Conservation (phyloP, 2,888 invertebrate genomes). For the Spodoptera littoralis region DNA sequence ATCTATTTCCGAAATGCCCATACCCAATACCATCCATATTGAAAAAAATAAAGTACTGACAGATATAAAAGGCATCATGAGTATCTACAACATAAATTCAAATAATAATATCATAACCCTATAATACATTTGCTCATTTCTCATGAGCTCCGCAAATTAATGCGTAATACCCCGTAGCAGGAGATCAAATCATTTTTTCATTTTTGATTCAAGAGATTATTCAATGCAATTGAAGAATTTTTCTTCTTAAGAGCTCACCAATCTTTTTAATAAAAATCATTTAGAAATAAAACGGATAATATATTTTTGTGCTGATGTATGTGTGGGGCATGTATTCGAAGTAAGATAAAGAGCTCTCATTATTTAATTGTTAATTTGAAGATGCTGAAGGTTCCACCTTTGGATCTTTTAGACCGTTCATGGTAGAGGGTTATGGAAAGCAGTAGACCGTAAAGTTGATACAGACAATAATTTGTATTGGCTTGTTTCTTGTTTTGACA, state of each 20-base stretch:
- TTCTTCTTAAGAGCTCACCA: constrained; percentile 50
- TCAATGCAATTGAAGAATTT: constrained; percentile 56
- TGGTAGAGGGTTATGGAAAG: no score
- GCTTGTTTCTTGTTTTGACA: no score
- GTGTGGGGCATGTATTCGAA: constrained; percentile 16
- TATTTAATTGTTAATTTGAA: constrained; percentile 5
- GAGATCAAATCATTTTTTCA: constrained; percentile 56
- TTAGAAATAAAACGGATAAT: constrained; percentile 45
- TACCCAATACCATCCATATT: no score
- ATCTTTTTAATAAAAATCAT: constrained; percentile 51
- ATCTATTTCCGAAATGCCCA: no score
- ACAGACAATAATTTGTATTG: no score
- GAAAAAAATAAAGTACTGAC: no score
- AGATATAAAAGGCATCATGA: no score
- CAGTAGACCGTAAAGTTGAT: no score
- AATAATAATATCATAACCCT: constrained; percentile 20
- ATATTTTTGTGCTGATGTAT: constrained; percentile 36
- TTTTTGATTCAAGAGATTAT: constrained; percentile 60
- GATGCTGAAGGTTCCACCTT: no score
- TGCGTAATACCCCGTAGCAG: constrained; percentile 52
- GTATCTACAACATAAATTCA: no score
- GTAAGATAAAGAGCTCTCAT: constrained; percentile 28
- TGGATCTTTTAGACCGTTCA: no score
- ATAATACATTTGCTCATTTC: constrained; percentile 34
- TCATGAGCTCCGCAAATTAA: constrained; percentile 45